phyloP scores from a whole-genome alignment of 2,797 vertebrate genomes.

The Gastrophryne carolinensis region DNA sequence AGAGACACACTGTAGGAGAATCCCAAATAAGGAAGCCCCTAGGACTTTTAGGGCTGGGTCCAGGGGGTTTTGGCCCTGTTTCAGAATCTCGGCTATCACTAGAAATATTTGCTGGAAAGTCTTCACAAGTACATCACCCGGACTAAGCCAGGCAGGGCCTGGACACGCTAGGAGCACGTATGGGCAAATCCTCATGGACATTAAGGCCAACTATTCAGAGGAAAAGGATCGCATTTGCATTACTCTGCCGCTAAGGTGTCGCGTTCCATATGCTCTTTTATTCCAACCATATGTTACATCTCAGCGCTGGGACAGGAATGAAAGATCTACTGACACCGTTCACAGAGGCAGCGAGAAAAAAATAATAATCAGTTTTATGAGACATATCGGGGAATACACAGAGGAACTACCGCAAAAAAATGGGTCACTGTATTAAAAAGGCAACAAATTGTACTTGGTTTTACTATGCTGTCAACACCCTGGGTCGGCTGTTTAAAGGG shows the following conservation, averaged over 20 bases:
- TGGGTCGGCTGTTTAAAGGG: too few species aligned
- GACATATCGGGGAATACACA: background rate
- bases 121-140: too few species aligned
- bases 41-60: too few species aligned
- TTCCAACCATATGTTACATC: slow-evolving; percentile 16
- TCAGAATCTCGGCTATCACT: too few species aligned
- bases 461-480: too few species aligned
- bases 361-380: background rate
- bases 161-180: slow-evolving; percentile 8
- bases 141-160: background rate
- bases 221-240: slow-evolving; percentile 5
- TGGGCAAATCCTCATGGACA: slow-evolving; percentile 12
- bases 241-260: slow-evolving; percentile 10
- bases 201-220: slow-evolving; percentile 1
- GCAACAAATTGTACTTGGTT: too few species aligned
- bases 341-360: background rate
- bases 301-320: slow-evolving; percentile 5
- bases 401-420: too few species aligned
- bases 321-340: slow-evolving; percentile 4
- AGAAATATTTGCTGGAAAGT: too few species aligned
- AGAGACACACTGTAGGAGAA: too few species aligned
- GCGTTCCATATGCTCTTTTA: slow-evolving; percentile 22
- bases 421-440: too few species aligned
- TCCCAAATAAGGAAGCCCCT: too few species aligned
- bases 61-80: too few species aligned